Evolutionary conservation across 2,888 invertebrate species (phyloP).

Genomic region (Euplexia lucipara): DNA sequence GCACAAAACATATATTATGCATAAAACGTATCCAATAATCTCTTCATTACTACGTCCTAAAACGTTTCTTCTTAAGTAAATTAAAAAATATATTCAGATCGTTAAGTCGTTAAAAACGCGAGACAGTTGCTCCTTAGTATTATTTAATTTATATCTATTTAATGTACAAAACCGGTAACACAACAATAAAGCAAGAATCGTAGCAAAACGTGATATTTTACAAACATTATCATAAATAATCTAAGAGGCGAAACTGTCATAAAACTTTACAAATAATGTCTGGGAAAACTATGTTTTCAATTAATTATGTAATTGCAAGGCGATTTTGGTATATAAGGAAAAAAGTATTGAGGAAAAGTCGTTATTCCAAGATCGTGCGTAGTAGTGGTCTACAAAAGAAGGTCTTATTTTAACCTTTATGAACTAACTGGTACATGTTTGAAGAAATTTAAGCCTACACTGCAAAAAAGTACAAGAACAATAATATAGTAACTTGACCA

Average conservation of each 20-base stretch:
- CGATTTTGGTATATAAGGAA: constrained; percentile 44
- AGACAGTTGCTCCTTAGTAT: neutral
- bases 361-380: constrained; percentile 38
- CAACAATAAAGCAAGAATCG: constrained; percentile 14
- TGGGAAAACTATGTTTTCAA: constrained; percentile 1
- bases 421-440: neutral
- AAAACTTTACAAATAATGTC: neutral
- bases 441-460: neutral
- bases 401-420: constrained; percentile 38
- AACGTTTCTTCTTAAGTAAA: neutral
- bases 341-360: constrained; percentile 45
- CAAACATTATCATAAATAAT: neutral
- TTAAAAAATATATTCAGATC: neutral
- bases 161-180: constrained; percentile 24
- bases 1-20: neutral
- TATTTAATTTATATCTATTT: neutral
- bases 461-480: neutral
- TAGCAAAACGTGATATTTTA: constrained; percentile 16
- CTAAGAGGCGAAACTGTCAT: neutral
- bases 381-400: constrained; percentile 20
- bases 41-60: too few relatives aligned
- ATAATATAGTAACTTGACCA: neutral
- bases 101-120: neutral
- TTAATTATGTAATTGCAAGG: constrained; percentile 27
- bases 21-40: neutral